These are phyloP conservation scores for Lymantria dispar DNA, from an alignment of 2,888 invertebrate species.

Conservation along the genomic window DNA sequence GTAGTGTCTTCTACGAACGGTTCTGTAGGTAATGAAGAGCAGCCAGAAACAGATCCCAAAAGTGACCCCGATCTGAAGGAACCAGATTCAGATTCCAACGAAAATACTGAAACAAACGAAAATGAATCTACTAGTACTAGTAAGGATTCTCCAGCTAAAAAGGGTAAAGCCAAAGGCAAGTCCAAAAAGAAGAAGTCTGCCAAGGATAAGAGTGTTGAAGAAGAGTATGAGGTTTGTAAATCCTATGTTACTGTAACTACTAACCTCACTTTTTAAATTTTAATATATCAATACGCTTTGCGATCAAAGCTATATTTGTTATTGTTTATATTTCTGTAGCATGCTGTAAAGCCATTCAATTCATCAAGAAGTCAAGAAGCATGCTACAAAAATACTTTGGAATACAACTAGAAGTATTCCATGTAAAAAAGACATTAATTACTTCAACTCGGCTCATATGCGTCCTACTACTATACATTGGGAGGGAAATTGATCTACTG, in stretches of 20 bases:
- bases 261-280: not conserved
- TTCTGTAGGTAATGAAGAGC: constrained; percentile 54
- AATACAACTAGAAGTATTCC: too few species aligned
- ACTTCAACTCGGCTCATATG: too few species aligned
- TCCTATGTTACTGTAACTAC: not conserved
- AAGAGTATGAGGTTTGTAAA: constrained; percentile 79
- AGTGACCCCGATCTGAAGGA: constrained; percentile 39
- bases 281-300: not conserved
- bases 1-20: constrained; percentile 74
- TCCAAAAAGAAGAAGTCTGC: constrained; percentile 60
- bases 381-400: too few species aligned
- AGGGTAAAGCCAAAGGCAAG: constrained; percentile 47
- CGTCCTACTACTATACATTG: too few species aligned
- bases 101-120: constrained; percentile 36
- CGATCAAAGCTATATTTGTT: not conserved
- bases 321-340: not conserved
- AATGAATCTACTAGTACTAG: constrained; percentile 38
- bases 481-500: too few species aligned
- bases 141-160: constrained; percentile 40
- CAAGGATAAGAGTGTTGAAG: constrained; percentile 50
- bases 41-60: constrained; percentile 34
- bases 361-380: too few species aligned
- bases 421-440: too few species aligned
- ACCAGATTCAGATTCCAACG: constrained; percentile 36
- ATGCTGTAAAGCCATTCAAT: too few species aligned